These are phyloP conservation scores for Brenthis daphne DNA, from an alignment of 2,888 invertebrate genomes.

Conservation along the genomic window DNA sequence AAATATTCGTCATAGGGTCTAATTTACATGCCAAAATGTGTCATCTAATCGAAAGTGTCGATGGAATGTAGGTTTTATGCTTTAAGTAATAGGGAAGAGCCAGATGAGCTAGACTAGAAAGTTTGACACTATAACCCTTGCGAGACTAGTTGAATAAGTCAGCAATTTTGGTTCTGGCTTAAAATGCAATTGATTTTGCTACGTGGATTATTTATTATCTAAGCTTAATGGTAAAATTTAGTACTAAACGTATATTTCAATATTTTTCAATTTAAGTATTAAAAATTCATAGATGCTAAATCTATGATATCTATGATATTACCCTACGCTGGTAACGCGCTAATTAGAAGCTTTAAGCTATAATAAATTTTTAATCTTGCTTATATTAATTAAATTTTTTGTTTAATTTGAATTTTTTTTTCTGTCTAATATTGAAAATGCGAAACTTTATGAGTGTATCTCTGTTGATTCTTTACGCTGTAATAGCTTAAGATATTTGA, in stretches of 20 bases:
- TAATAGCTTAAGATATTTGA: too few relatives aligned
- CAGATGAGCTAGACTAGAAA: conserved; percentile 53
- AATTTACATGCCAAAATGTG: conserved; percentile 32
- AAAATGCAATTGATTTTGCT: conserved; percentile 40
- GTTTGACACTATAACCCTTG: conserved; percentile 59
- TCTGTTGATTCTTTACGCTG: too few relatives aligned
- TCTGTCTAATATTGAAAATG: too few relatives aligned
- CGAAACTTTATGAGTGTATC: too few relatives aligned
- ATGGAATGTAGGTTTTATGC: conserved; percentile 52
- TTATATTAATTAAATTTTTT: too few relatives aligned
- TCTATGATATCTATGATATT: too few relatives aligned
- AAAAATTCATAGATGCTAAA: too few relatives aligned
- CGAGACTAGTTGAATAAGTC: conserved; percentile 47
- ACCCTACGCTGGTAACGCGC: too few relatives aligned
- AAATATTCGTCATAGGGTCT: conserved; percentile 31
- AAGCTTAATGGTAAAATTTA: neutral
- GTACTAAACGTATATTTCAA: neutral
- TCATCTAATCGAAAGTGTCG: conserved; percentile 49
- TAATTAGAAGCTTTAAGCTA: too few relatives aligned
- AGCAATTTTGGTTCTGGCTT: conserved; percentile 46
- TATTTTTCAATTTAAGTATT: neutral
- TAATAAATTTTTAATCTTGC: too few relatives aligned
- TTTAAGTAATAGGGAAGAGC: conserved; percentile 45
- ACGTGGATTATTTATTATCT: neutral
- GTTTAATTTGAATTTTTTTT: too few relatives aligned